Base-by-base conservation (phyloP, 2,113 vertebrate genomes). In the Cinclus mexicanus region DNA sequence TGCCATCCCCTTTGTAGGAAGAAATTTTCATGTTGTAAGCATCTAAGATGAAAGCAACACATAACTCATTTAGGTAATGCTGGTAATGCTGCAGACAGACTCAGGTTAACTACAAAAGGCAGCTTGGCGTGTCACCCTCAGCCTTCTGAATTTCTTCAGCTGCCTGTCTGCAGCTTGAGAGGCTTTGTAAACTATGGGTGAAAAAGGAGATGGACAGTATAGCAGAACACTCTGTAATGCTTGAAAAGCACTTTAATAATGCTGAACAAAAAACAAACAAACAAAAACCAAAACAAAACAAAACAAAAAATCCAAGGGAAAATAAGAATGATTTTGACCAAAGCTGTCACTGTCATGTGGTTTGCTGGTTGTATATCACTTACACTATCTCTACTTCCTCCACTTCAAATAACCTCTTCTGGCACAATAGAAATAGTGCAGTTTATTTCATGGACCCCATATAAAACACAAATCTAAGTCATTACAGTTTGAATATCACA, bases 51-150 rank as follows among this genome's bases (percentile, higher is more conserved):
- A 94, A 95, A 95, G 93, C 31, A 94, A 52, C 2, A 0, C 17
- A 4, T 72, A 85, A 89, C 42, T 94, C 49, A 57, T 86, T 49
- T 55, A 85, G 60, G 57, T 83, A 55, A 79, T 14, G 37, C 82
- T 2, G 60, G 57, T 83, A 55, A 79, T 14, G 37, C 82, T 2
- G 8, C 79, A 90, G 82, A 94, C 70, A 76, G 85, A n/a, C 76
- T 52, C 79, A 75, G 55, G 84, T 72, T 94, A 95, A 93, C 83
- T 90, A 84, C 76, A 90, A 94, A 96, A 93, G 72, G 76, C 89
- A 94, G 57, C 77, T 89, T 9, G 2, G 60, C 28, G 10, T n/a
- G 29, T 85, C 37, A 94, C 49, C 82, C 60, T 46, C 3, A 4
- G 41, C 74, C 65, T 83, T 52, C 83, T 1, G 1, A 60, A 88